phyloP scores from a whole-genome alignment of 2,888 invertebrate genomes.

The Sphaerophoria rueppellii region DNA sequence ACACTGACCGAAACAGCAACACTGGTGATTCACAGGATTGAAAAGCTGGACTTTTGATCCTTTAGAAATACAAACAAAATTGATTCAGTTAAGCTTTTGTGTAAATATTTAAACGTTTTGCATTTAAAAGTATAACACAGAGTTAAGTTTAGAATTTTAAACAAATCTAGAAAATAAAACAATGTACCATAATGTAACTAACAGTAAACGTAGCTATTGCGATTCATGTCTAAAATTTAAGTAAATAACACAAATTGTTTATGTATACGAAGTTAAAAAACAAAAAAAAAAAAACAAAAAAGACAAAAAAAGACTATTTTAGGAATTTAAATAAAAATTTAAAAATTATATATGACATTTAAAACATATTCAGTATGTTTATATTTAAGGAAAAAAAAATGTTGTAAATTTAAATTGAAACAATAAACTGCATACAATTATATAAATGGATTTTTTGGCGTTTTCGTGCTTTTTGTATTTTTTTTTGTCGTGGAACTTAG shows the following conservation, averaged over 20 bases:
- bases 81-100: constrained; percentile 32
- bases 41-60: constrained; percentile 72
- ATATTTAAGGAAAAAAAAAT: constrained; percentile 39
- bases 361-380: constrained; percentile 27
- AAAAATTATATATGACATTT: constrained; percentile 10
- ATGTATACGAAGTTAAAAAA: constrained; percentile 51
- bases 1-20: constrained; percentile 80
- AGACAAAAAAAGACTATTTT: constrained; percentile 28
- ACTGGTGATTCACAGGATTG: constrained; percentile 82
- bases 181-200: constrained; percentile 51
- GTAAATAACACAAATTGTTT: constrained; percentile 9
- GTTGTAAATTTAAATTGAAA: constrained; percentile 67
- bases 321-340: constrained; percentile 26
- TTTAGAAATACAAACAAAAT: background rate
- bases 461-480: too few species aligned
- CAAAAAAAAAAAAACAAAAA: constrained; percentile 32
- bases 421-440: constrained; percentile 67
- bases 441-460: background rate
- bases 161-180: constrained; percentile 54
- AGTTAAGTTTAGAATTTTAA: constrained; percentile 60
- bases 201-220: constrained; percentile 38
- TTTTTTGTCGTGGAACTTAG: too few species aligned
- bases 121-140: constrained; percentile 5
- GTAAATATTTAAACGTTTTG: constrained; percentile 64
- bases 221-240: constrained; percentile 54